Percentiles rank a stretch among this genome's conserved stretches.
Evolutionary conservation across 2,888 invertebrate species (phyloP).

Genomic region (Zeuzera pyrina): DNA sequence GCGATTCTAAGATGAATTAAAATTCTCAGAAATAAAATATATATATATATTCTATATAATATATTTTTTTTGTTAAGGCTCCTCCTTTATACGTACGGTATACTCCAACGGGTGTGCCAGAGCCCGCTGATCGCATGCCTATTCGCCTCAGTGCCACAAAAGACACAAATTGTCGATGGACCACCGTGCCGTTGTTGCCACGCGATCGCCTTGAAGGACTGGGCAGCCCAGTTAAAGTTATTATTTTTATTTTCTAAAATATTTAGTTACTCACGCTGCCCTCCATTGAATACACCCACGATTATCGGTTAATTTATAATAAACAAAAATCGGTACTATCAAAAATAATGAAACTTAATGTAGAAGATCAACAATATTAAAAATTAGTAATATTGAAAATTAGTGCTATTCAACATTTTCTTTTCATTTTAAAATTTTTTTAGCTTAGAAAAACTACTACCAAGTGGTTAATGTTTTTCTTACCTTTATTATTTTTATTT

Average conservation of each 20-base stretch:
- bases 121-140: slow-evolving; percentile 49
- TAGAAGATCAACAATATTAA: no score
- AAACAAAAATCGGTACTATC: slow-evolving; percentile 3
- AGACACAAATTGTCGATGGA: slow-evolving; percentile 58
- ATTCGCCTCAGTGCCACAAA: slow-evolving; percentile 42
- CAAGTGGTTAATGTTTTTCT: no score
- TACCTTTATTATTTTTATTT: no score
- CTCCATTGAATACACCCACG: no score
- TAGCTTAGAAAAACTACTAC: no score
- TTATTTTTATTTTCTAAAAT: slow-evolving; percentile 2
- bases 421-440: no score
- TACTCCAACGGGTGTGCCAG: slow-evolving; percentile 38
- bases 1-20: no score
- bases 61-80: slow-evolving; percentile 28
- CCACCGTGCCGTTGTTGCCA: slow-evolving; percentile 41
- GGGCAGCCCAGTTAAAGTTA: slow-evolving; percentile 49
- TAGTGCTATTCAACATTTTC: no score
- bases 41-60: not conserved
- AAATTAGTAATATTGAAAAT: no score
- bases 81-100: slow-evolving; percentile 49
- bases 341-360: no score
- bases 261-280: no score
- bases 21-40: not conserved
- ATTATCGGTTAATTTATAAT: slow-evolving; percentile 1
- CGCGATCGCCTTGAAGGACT: slow-evolving; percentile 45